Percentiles rank a stretch among this genome's conserved stretches.
Evolutionary conservation across 2,888 invertebrate genomes (phyloP).

Genomic region (Drosophila pegasa): DNA sequence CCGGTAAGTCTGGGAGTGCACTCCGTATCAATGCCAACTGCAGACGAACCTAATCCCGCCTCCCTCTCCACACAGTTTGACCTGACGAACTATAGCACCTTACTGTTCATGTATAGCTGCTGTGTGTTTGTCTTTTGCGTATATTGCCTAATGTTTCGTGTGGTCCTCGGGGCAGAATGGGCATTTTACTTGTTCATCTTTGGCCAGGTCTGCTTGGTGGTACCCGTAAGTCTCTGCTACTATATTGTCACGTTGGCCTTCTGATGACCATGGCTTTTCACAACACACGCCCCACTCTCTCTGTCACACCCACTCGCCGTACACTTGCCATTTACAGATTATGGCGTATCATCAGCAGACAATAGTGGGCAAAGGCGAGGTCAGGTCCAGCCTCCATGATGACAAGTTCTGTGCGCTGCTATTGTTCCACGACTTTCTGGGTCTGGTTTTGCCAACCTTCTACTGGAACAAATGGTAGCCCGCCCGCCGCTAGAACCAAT

Average conservation of each 20-base stretch:
- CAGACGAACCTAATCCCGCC: neutral
- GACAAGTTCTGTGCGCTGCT: conserved; percentile 55
- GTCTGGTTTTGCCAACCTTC: conserved; percentile 52
- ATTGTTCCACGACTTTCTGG: conserved; percentile 64
- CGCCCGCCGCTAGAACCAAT: conserved; percentile 36
- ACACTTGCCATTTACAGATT: conserved; percentile 55
- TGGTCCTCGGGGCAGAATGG: conserved; percentile 15
- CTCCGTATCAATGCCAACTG: no score
- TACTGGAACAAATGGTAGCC: conserved; percentile 40
- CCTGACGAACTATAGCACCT: conserved; percentile 33
- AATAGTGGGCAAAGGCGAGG: conserved; percentile 42
- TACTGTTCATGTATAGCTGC: conserved; percentile 27
- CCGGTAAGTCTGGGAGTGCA: conserved; percentile 36
- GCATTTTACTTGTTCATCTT: conserved; percentile 28
- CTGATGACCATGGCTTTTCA: conserved; percentile 32
- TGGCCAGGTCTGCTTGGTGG: conserved; percentile 33
- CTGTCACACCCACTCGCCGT: conserved; percentile 8
- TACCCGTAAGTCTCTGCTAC: conserved; percentile 51
- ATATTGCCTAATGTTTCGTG: conserved; percentile 24
- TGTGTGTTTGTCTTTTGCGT: conserved; percentile 39
- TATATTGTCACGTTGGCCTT: conserved; percentile 19
- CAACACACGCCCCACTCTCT: neutral
- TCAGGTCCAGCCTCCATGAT: conserved; percentile 38
- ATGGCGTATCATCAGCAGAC: conserved; percentile 64
- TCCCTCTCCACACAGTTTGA: conserved; percentile 33